phyloP scores from a whole-genome alignment of 1,140 invertebrate genomes.

The Drosophila novamexicana region DNA sequence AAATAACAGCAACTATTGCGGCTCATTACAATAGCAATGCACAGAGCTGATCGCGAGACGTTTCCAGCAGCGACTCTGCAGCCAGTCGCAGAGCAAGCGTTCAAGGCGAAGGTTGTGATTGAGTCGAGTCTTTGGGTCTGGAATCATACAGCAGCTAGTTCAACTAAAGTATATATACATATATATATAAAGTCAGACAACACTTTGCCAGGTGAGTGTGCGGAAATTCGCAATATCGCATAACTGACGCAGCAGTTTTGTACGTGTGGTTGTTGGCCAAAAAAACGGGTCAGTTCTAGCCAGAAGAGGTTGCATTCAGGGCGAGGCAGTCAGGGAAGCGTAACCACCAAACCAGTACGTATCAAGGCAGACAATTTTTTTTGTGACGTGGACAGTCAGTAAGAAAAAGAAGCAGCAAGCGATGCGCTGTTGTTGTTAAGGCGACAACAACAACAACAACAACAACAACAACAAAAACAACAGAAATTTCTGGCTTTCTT shows the following conservation, averaged over 20 bases:
- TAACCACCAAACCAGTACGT: slow-evolving; percentile 50
- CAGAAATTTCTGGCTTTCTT: slow-evolving; percentile 64
- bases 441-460: slow-evolving; percentile 16
- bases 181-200: slow-evolving; percentile 45
- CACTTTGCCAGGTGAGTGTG: slow-evolving; percentile 64
- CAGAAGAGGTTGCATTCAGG: slow-evolving; percentile 52
- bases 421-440: slow-evolving; percentile 7
- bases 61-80: slow-evolving; percentile 43
- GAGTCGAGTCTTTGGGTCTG: slow-evolving; percentile 14
- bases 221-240: slow-evolving; percentile 26
- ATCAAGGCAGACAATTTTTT: slow-evolving; percentile 51
- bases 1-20: slow-evolving; percentile 37
- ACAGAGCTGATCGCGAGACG: slow-evolving; percentile 42
- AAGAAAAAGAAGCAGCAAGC: slow-evolving; percentile 22
- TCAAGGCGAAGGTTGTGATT: slow-evolving; percentile 83
- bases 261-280: slow-evolving; percentile 1
- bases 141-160: slow-evolving; percentile 43
- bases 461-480: slow-evolving; percentile 1
- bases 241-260: slow-evolving; percentile 38
- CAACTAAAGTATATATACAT: slow-evolving; percentile 28
- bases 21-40: slow-evolving; percentile 59
- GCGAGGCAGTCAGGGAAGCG: slow-evolving; percentile 55
- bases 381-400: slow-evolving; percentile 68
- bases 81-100: slow-evolving; percentile 74
- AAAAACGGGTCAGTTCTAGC: slow-evolving; percentile 59